These are phyloP conservation scores for Polymixis flavicincta DNA, from an alignment of 2,888 invertebrate genomes.

Conservation along the genomic window DNA sequence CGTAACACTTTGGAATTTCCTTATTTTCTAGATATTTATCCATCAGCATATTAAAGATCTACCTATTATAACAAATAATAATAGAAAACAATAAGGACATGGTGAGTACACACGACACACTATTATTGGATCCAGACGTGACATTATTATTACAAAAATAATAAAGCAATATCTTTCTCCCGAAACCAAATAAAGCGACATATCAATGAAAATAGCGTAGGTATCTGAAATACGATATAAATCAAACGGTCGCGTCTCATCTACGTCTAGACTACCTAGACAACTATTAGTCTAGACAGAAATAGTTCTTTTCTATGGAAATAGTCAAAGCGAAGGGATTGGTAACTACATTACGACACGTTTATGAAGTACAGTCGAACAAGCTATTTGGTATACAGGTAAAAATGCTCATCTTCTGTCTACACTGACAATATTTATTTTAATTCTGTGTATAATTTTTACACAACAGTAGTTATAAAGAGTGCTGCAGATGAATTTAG, in stretches of 20 bases:
- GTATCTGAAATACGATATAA: constrained; percentile 11
- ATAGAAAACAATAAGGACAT: not conserved
- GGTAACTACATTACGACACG: not conserved
- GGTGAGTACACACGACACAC: not conserved
- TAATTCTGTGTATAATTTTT: no score
- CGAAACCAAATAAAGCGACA: not conserved
- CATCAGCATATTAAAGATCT: no score
- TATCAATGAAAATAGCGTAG: not conserved
- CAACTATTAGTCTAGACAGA: constrained; percentile 46
- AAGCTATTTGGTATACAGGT: not conserved
- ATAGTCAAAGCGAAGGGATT: not conserved
- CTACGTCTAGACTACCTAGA: constrained; percentile 40
- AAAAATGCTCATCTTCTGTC: not conserved
- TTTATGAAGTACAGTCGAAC: constrained; percentile 10
- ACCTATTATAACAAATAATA: no score
- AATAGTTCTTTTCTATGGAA: constrained; percentile 11
- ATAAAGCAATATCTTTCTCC: not conserved
- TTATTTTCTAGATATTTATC: no score
- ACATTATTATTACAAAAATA: not conserved
- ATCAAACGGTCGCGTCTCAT: constrained; percentile 12
- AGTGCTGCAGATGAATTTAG: no score
- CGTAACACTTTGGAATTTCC: not conserved
- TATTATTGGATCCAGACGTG: not conserved
- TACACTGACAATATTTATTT: not conserved
- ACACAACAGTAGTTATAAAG: no score